Base-by-base conservation (phyloP, 2,113 vertebrate genomes). In the Mola mola region DNA sequence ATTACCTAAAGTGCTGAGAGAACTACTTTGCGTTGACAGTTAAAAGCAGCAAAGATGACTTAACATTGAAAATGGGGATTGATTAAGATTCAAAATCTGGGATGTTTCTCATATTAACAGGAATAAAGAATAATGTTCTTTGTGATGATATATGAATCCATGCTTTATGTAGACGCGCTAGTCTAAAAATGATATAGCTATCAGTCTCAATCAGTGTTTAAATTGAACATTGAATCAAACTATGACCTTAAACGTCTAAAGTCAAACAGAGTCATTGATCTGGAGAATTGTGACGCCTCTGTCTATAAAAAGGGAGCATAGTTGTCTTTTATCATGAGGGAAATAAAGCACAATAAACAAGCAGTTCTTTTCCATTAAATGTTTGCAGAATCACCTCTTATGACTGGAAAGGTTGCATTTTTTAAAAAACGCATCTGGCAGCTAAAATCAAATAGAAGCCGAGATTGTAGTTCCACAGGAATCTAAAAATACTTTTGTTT, bases 391-490 rank as follows among this genome's bases (percentile, higher is more conserved):
- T 33, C 25, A 19, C 26, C 24, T 51, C 37, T 66, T 3, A 19
- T 53, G 10, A 13, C 11, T 4, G 3, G 33, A 4, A 12, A 3
- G 11, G 33, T 15, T 34, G 33, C 11, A 13, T 13, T 34, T 34
- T 15, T n/a, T n/a, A n/a, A 34, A 34, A 34, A 41, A 17, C n/a
- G 13, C 51, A 41, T 26, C 56, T 43, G 38, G 34, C 34, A 33
- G 21, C 20, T 25, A n/a, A 63, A 63, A 43, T 26, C 29, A 55
- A 66, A 47, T 31, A 29, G 19, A 50, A n/a, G 36, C 24, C 61
- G 33, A 61, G 34, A 31, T 52, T 66, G 75, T 64, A 20, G 26
- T 53, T 62, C 6, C 40, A 31, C 40, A 19, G 6, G 9, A 28
- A 44, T 56, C 48, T 51, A 15, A n/a, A 62, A 59, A 63, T 40